Evolutionary conservation across 2,113 vertebrate genomes (phyloP), one percentile per base, ranked within the genome.

Genomic region (Columba livia): DNA sequence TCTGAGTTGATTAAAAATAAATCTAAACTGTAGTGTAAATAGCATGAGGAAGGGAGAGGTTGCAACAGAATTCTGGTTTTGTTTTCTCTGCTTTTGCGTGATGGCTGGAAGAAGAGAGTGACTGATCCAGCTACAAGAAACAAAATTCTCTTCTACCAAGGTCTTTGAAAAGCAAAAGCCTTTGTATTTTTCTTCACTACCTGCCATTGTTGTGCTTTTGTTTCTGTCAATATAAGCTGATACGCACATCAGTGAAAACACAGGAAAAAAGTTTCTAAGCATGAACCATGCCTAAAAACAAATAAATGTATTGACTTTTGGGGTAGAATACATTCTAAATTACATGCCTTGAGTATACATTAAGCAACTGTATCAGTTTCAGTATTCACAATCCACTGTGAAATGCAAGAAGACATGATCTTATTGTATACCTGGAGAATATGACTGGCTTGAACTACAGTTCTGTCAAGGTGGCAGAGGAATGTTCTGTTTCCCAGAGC

Each of bases 361-460:
- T 48, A 38, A 74, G 51, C 73, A 83, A 23, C 19, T 77, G 85
- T 89, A 58, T 92, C 91, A 40, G 71, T 95, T 95, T 91, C 88
- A 89, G 48, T 71, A 93, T 96, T 91, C 38, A 88, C 79, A 89
- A 48, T n/a, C 50, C 28, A 40, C n/a, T 74, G 77, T 65, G 50
- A 75, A 69, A 85, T 81, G 74, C 83, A 85, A 72, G 71, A 75
- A 60, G 79, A 69, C 26, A 2, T 56, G 51, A 51, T 34, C 36
- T 85, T 62, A 62, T 16, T 48, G 32, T 84, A 47, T 78, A 58
- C 66, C 51, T 84, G 81, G 72, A 94, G 71, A 77, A 26, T 89
- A 79, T 25, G 73, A 70, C 11, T 54, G 56, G 40, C 15, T 83
- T 87, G 47, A 85, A 95, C 85, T 67, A 51, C 19, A 65, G 53